Evolutionary conservation across 2,888 invertebrate species (phyloP), one percentile per base, ranked within the genome.

Genomic region (Noctua comes): DNA sequence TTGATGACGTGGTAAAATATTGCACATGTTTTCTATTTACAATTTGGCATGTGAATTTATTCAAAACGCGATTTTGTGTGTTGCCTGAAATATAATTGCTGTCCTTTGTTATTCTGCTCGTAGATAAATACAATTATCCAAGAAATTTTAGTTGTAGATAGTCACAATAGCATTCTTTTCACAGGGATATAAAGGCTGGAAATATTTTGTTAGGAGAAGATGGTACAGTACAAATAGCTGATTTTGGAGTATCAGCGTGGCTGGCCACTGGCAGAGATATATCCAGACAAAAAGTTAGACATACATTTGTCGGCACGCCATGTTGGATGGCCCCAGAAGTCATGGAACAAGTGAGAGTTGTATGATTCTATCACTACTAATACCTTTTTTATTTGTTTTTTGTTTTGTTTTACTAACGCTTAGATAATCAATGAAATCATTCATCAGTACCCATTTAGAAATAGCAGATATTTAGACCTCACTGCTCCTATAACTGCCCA

Each of bases 261-360:
- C 95, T 99, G 89, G 99, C 99, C 13, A 99, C 99, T 0, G 99
- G 99, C 8, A 98, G 99, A 76, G 99, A 99, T 95, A 96, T 99
- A 82, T 99, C 99, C 10, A 97, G 99, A 70, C 99, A 99, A 95
- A 99, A 99, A 97, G 99, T 99, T 40, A 97, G 99, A 64, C 99
- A 99, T 94, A 99, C 99, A 0, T 99, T 99, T 95, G 99, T 99
- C 2, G 99, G 99, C 21, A 99, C 99, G 1, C 99, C 99, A 0
- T 99, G 99, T 93, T 99, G 99, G 99, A 99, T 99, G 99, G 99
- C 99, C 4, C 99, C 99, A 1, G 99, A 99, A 97, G 99, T 99
- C 86, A 99, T 99, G 99, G 99, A 99, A 96, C 99, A 99, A 97
- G 98, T 98, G 95, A 95, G 95, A 93, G 91, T 78, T 85, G 54